These are phyloP conservation scores for Isotomurus palustris DNA, from an alignment of 2,888 invertebrate species.

Conservation along the genomic window DNA sequence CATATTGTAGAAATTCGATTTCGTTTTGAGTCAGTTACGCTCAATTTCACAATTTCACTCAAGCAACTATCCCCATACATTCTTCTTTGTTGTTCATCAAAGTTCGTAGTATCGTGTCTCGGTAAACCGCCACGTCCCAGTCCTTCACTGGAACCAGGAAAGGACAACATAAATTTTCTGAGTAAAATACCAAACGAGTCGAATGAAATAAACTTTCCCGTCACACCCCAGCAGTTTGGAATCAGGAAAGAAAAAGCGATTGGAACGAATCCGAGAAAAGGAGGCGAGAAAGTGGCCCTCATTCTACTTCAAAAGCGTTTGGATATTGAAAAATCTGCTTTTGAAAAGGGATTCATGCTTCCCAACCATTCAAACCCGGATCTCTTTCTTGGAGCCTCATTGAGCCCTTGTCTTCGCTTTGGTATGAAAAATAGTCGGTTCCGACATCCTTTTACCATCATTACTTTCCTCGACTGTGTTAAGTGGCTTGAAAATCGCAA, in stretches of 20 bases:
- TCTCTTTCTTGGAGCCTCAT: conserved; percentile 59
- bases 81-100: no score
- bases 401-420: conserved; percentile 66
- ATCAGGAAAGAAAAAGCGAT: conserved; percentile 54
- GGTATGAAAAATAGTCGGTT: conserved; percentile 50
- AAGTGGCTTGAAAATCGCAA: background rate
- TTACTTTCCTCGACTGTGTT: background rate
- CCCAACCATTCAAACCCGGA: conserved; percentile 68
- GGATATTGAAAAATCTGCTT: conserved; percentile 51
- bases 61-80: no score
- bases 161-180: conserved; percentile 23
- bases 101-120: conserved; percentile 55
- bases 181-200: background rate
- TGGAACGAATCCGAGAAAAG: conserved; percentile 58
- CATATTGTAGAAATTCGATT: no score
- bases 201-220: conserved; percentile 47
- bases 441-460: background rate
- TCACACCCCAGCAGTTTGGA: conserved; percentile 59
- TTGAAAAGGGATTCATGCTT: conserved; percentile 57
- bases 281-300: conserved; percentile 63
- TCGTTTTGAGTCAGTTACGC: no score
- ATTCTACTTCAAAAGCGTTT: conserved; percentile 58
- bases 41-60: no score
- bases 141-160: conserved; percentile 49
- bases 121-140: conserved; percentile 61